Conservation (phyloP, 2,888 invertebrate genomes). For the Campoletis raptor region DNA sequence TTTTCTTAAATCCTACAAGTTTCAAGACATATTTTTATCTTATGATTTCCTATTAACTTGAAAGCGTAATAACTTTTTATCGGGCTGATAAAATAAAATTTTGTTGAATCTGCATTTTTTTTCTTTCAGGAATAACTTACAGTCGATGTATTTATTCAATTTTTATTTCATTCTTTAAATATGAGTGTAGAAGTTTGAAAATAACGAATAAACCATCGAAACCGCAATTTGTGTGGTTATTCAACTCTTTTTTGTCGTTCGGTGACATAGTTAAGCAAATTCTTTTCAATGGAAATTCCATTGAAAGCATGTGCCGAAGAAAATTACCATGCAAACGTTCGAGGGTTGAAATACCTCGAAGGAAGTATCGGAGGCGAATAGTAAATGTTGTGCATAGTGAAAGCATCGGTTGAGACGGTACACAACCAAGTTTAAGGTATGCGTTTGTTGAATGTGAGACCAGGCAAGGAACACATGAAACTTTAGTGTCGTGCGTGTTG, state of each 20-base stretch:
- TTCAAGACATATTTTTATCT: not conserved
- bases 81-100: not conserved
- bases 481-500: constrained; percentile 5
- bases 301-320: constrained; percentile 47
- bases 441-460: not conserved
- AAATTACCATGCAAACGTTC: constrained; percentile 60
- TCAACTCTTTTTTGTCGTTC: not conserved
- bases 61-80: not conserved
- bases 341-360: constrained; percentile 51
- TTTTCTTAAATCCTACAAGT: not conserved
- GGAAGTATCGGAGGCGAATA: constrained; percentile 28
- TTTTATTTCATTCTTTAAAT: not conserved
- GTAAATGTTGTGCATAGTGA: constrained; percentile 5
- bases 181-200: not conserved
- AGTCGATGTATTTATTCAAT: not conserved
- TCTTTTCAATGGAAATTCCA: not conserved
- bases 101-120: not conserved
- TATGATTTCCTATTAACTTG: not conserved
- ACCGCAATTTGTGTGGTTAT: not conserved
- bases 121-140: not conserved
- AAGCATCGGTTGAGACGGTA: constrained; percentile 26
- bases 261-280: not conserved
- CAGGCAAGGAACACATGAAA: constrained; percentile 1
- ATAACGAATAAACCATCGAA: not conserved
- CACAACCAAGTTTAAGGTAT: constrained; percentile 1